Evolutionary conservation across 2,888 invertebrate genomes (phyloP).

Genomic region (Drosophila multiciliata): DNA sequence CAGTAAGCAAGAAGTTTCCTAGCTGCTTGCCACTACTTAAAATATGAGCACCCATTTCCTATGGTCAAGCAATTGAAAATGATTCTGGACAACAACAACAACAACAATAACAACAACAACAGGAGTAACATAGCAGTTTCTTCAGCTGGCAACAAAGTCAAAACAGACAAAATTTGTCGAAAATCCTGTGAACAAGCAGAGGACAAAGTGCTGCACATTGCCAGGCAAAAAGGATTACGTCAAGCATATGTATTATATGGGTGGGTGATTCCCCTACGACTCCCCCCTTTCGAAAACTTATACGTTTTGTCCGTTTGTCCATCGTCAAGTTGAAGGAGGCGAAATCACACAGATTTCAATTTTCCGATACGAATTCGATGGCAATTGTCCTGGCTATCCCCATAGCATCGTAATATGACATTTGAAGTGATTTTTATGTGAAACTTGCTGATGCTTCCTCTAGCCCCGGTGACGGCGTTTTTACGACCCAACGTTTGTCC

Average conservation of each 20-base stretch:
- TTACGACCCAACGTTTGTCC: conserved; percentile 65
- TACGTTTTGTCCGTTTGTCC: conserved; percentile 60
- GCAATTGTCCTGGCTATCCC: conserved; percentile 72
- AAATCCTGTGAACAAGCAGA: conserved; percentile 78
- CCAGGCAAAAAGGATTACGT: conserved; percentile 78
- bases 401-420: conserved; percentile 74
- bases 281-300: conserved; percentile 58
- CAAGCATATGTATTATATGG: conserved; percentile 81
- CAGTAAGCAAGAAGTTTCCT: conserved; percentile 74
- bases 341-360: conserved; percentile 76
- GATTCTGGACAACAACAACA: conserved; percentile 61
- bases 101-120: conserved; percentile 24
- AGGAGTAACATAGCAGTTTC: conserved; percentile 1
- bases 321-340: conserved; percentile 44
- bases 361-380: conserved; percentile 78
- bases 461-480: conserved; percentile 49
- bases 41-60: conserved; percentile 80
- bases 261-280: conserved; percentile 39
- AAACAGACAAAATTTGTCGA: conserved; percentile 80
- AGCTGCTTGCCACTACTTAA: conserved; percentile 75
- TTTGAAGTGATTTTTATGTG: conserved; percentile 82
- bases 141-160: conserved; percentile 62
- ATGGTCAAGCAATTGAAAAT: conserved; percentile 81
- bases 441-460: conserved; percentile 79
- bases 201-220: conserved; percentile 80